A percentile compares a stretch with the other conserved stretches of the same genome.
These are phyloP conservation scores for Chaenogobius annularis DNA, from an alignment of 2,113 vertebrate genomes.

Conservation along the genomic window DNA sequence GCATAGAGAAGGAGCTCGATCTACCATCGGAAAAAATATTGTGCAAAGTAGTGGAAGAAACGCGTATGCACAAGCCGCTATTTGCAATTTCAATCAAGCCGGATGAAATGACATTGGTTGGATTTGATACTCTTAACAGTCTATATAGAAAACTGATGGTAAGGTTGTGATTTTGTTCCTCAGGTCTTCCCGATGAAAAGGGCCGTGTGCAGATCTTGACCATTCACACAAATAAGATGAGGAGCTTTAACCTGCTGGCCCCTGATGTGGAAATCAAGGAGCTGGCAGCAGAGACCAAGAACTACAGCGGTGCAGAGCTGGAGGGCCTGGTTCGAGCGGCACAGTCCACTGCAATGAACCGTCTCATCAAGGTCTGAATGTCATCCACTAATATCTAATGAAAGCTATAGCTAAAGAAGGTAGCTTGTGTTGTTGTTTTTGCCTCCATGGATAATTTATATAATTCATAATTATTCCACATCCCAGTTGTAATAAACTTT, in stretches of 20 bases:
- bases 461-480: no score
- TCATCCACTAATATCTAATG: neutral
- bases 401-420: no score
- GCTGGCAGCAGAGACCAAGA: conserved; percentile 91
- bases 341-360: conserved; percentile 98
- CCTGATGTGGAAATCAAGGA: conserved; percentile 86
- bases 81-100: neutral
- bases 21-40: neutral
- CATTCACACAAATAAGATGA: conserved; percentile 95
- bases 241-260: conserved; percentile 85
- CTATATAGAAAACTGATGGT: neutral
- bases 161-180: neutral
- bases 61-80: neutral
- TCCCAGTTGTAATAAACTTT: no score
- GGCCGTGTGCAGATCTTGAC: conserved; percentile 93
- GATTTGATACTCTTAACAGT: neutral
- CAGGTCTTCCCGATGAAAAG: conserved; percentile 95
- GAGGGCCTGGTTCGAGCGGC: conserved; percentile 96
- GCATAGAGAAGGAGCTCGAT: neutral
- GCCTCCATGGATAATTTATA: no score
- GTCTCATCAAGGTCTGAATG: conserved; percentile 92
- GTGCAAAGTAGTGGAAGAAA: neutral
- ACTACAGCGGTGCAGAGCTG: conserved; percentile 96
- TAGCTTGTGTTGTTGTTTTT: no score
- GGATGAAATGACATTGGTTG: neutral